phyloP scores from a whole-genome alignment of 2,888 invertebrate genomes.

The Geotrupes spiniger region DNA sequence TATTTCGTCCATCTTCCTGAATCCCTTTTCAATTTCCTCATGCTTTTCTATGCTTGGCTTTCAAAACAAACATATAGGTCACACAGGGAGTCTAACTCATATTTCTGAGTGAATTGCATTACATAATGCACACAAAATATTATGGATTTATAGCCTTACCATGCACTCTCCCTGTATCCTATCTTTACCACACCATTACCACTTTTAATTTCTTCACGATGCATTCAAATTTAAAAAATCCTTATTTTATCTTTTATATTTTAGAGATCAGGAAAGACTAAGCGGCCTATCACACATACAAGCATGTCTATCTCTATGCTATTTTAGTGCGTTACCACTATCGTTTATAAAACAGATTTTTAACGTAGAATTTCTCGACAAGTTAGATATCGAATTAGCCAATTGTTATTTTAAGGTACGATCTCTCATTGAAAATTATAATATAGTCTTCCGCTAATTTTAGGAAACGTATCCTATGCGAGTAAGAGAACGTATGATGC shows the following conservation, averaged over 20 bases:
- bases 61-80: too few species aligned
- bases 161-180: too few species aligned
- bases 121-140: too few species aligned
- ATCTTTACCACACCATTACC: too few species aligned
- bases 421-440: not conserved
- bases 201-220: too few species aligned
- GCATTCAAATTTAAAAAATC: too few species aligned
- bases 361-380: slow-evolving; percentile 58
- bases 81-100: too few species aligned
- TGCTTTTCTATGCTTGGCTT: too few species aligned
- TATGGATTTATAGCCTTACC: too few species aligned
- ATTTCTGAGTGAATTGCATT: too few species aligned
- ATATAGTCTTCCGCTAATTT: slow-evolving; percentile 23
- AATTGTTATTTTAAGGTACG: slow-evolving; percentile 56
- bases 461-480: slow-evolving; percentile 56
- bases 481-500: slow-evolving; percentile 58
- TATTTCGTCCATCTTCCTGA: too few species aligned
- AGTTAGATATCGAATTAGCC: slow-evolving; percentile 57
- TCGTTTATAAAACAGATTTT: slow-evolving; percentile 57
- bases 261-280: slow-evolving; percentile 56
- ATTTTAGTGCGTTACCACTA: slow-evolving; percentile 53
- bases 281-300: slow-evolving; percentile 55
- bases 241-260: slow-evolving; percentile 33
- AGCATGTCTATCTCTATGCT: slow-evolving; percentile 54
- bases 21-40: too few species aligned